Evolutionary conservation across 2,888 invertebrate genomes (phyloP), one percentile per base, ranked within the genome.

Genomic region (Caenorhabditis sp.): DNA sequence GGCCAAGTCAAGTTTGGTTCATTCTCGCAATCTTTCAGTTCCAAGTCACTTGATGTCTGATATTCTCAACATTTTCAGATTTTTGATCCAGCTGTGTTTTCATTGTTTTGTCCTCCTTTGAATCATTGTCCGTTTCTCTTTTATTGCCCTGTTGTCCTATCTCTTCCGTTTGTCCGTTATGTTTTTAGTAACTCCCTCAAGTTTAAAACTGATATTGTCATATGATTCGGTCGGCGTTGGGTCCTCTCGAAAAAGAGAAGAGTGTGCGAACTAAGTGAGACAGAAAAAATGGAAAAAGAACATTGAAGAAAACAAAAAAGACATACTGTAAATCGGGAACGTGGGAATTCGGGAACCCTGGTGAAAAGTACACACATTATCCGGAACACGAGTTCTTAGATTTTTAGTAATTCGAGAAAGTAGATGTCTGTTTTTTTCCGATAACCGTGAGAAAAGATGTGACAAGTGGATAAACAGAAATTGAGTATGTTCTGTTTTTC

Each of bases 151-250:
- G 56, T 58, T 72, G 64, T 56, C 56, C 64, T 72, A 56, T 71
- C 71, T 44, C 47, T 51, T 32, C 26, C 32, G 22, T 64, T 58
- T 65, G 51, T 60, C 44, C 58, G 64, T 24, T 60, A 47, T 67
- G 60, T 76, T 76, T 76, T 76, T 53, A 76, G 67, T 53, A 67
- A 61, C 53, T 76, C 58, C 67, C 44, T 67, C 67, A 76, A 76
- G 76, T 76, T 76, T 53, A 53, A 76, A 76, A 76, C 76, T 76
- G 76, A 67, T 76, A 76, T 67, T 76, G 76, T 76, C 76, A 76
- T 76, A 68, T 76, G 76, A 76, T 76, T 76, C 60, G 74, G 65
- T 53, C 65, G 65, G 47, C 40, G 28, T n/a, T 28, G 50, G 28
- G 11, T 28, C 35, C 65, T 74, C 72, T 65, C 18, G 51, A 67